Conservation (phyloP, 2,797 vertebrate genomes). For the Hylomyscus alleni region DNA sequence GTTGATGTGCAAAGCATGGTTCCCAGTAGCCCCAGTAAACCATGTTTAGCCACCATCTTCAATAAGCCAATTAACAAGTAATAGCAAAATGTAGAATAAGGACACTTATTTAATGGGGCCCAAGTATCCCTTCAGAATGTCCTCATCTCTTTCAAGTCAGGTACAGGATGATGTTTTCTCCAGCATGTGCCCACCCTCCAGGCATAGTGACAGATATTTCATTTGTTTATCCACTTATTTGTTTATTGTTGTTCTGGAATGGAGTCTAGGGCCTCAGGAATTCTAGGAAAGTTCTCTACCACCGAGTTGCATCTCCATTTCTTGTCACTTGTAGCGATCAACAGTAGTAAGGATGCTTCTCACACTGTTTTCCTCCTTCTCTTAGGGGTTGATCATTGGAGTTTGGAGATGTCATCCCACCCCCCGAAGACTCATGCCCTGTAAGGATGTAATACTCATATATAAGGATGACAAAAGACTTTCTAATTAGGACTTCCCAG, state of each 20-base stretch:
- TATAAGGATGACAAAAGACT: neutral
- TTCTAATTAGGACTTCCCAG: neutral
- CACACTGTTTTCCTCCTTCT: neutral
- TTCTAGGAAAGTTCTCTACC: neutral
- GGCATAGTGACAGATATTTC: neutral
- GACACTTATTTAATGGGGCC: neutral
- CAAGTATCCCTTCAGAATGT: neutral
- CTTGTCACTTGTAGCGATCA: neutral
- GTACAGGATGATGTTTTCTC: too few relatives aligned
- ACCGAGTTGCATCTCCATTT: neutral
- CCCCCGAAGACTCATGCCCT: neutral
- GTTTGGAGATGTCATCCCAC: too few relatives aligned
- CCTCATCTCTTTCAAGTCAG: neutral
- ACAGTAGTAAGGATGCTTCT: neutral
- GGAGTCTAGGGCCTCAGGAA: neutral
- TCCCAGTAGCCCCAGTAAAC: too few relatives aligned
- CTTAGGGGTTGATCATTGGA: neutral
- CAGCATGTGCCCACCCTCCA: neutral
- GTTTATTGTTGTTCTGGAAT: neutral
- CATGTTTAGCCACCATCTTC: neutral
- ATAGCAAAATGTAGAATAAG: neutral
- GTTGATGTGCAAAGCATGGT: neutral
- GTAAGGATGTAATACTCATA: neutral
- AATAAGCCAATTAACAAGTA: neutral
- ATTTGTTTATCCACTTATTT: neutral